Evolutionary conservation across 1,140 invertebrate genomes (phyloP).

Genomic region (Vanessa tameamea): DNA sequence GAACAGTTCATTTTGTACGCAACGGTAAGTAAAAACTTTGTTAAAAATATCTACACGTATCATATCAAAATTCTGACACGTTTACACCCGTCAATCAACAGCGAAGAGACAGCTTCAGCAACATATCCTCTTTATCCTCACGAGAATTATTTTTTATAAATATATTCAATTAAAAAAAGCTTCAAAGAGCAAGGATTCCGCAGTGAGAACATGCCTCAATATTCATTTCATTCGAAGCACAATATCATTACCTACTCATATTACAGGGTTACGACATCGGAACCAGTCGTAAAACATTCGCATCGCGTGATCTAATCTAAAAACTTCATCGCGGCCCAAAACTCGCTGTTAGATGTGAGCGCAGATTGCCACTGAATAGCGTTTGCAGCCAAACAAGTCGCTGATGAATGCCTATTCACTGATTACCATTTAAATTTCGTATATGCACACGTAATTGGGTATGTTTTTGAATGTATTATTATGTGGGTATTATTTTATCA

Average conservation of each 20-base stretch:
- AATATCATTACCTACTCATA: conserved; percentile 37
- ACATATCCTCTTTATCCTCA: too few species aligned
- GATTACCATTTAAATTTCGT: conserved; percentile 19
- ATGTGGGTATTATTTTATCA: conserved; percentile 1
- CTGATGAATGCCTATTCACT: conserved; percentile 24
- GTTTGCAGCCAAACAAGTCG: conserved; percentile 14
- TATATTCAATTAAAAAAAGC: not conserved
- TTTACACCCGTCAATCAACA: too few species aligned
- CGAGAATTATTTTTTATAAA: too few species aligned
- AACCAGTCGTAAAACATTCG: conserved; percentile 43
- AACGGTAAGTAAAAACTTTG: too few species aligned
- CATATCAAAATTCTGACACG: too few species aligned
- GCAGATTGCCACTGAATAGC: conserved; percentile 29
- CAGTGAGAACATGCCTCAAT: not conserved
- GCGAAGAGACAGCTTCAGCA: too few species aligned
- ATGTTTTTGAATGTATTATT: not conserved
- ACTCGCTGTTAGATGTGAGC: conserved; percentile 36
- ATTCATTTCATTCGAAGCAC: conserved; percentile 18
- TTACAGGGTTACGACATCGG: conserved; percentile 41
- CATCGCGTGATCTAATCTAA: conserved; percentile 43
- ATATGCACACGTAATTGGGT: not conserved
- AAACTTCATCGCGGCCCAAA: conserved; percentile 43
- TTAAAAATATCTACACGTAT: too few species aligned
- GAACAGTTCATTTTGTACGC: too few species aligned
- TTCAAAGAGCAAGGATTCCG: not conserved